Base-by-base conservation (phyloP, 2,797 vertebrate species). In the Gorsachius magnificus region DNA sequence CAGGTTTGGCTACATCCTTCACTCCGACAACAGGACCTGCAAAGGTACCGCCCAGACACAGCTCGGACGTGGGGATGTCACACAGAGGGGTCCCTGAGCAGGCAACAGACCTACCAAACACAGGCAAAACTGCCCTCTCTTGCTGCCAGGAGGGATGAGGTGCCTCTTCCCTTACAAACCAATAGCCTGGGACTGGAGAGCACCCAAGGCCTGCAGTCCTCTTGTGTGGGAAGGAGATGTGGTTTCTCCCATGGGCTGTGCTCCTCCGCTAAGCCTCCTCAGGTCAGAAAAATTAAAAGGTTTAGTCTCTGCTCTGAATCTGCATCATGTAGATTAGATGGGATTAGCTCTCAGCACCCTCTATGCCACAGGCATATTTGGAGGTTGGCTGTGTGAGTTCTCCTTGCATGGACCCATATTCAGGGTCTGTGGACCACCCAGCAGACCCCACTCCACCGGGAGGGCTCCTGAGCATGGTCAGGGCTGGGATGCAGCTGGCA, bases 21-120 rank as follows among this genome's bases (percentile, higher is more conserved):
- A 99, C 97, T 97, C 98, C 0, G 99, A 99, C 98, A 99, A 99
- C 98, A 98, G 98, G 97, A 99, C 99, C 28, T 99, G 99, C 97
- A 98, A 98, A 99, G 99, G 99, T 99, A 97, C 35, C 33, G 3
- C 38, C 72, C 45, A 28, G 60, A 6, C 80, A 65, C 28, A 41
- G n/a, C 31, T 35, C 5, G 0, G 43, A 31, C 9, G 1, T 28
- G 56, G 71, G 63, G 45, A 35, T 1, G 50, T 57, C 58, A 72
- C 12, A 60, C 36, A 63, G 38, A 76, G 35, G 25, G 56, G 25
- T 35, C 63, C 58, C 50, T 84, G 35, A 51, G 51, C 46, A 54
- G 54, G 36, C 21, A 85, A 41, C 35, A 53, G 31, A 64, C 11
- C 51, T 66, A 36, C 21, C 17, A 51, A 80, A 63, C 10, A 18